Percentiles rank a stretch among this genome's conserved stretches.
Evolutionary conservation across 2,888 invertebrate genomes (phyloP).

Genomic region (Pantelozetes paolii): DNA sequence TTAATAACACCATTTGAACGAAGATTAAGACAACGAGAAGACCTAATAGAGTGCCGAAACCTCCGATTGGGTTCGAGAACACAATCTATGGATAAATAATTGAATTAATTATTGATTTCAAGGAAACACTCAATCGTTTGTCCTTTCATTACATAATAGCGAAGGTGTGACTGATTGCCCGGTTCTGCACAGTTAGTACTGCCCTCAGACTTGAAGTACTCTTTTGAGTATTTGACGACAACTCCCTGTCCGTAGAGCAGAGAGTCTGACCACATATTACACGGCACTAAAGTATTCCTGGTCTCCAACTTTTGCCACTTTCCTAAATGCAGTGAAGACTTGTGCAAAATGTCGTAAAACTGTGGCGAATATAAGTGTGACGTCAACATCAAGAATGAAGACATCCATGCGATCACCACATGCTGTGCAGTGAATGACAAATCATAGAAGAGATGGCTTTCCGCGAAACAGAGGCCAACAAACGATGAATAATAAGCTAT

Average conservation of each 20-base stretch:
- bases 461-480: slow-evolving; percentile 82
- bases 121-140: too few relatives aligned
- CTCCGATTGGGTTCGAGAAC: slow-evolving; percentile 76
- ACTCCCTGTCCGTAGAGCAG: slow-evolving; percentile 55
- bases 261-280: slow-evolving; percentile 46
- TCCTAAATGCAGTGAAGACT: slow-evolving; percentile 83
- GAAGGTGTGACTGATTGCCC: slow-evolving; percentile 69
- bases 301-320: slow-evolving; percentile 65
- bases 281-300: slow-evolving; percentile 59
- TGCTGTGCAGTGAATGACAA: slow-evolving; percentile 77
- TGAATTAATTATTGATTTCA: slow-evolving; percentile 2
- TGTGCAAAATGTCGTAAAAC: slow-evolving; percentile 83
- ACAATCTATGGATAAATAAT: slow-evolving; percentile 62
- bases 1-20: slow-evolving; percentile 71
- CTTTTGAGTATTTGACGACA: slow-evolving; percentile 67
- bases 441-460: slow-evolving; percentile 67
- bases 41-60: slow-evolving; percentile 68
- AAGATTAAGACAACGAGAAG: slow-evolving; percentile 61
- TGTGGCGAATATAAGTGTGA: slow-evolving; percentile 65
- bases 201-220: slow-evolving; percentile 70
- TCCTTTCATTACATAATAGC: slow-evolving; percentile 82
- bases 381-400: slow-evolving; percentile 73
- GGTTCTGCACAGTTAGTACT: slow-evolving; percentile 82
- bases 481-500: slow-evolving; percentile 84
- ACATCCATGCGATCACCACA: slow-evolving; percentile 71